Base-by-base conservation (phyloP, 2,888 invertebrate genomes). In the Metellina segmentata region DNA sequence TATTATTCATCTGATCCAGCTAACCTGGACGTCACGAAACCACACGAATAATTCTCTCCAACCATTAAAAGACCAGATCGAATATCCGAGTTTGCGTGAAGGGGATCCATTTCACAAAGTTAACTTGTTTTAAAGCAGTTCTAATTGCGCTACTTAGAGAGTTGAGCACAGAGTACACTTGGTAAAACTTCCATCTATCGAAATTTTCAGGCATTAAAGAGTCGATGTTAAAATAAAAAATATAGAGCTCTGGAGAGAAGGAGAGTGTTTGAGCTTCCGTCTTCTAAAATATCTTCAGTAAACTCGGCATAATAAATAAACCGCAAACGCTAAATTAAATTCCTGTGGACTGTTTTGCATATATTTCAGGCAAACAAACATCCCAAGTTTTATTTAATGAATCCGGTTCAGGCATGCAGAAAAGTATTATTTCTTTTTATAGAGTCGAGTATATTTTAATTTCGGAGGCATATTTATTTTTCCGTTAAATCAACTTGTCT, bases 261-360 rank as follows among this genome's bases (percentile, higher is more conserved):
- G 20, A 53, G 52, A 78, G 19, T 52, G 20, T 51, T 19, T 34
- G 52, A 78, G 48, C 34, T 81, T 81, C 16, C 61, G n/a, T 81
- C 49, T 61, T 75, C 61, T 61, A 85, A 85, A 75, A 61, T 85
- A 85, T 85, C 61, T 53, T 61, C 52, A 9, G 85, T 75, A 48
- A 75, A 85, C 61, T 20, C 20, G 5, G 9, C 20, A 53, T 48
- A 74, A 85, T 75, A 85, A 75, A 75, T 61, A 85, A 85, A 85
- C 85, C 61, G 34, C 20, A 49, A 34, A 61, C 49, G 16, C 53
- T 48, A 85, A 85, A 85, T 85, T 85, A 85, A 85, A 85, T 85
- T 85, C 74, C 75, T 34, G 61, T 53, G 53, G 34, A 75, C 85
- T 85, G 52, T 75, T 85, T 75, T 61, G 85, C 85, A 85, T 85